These are phyloP conservation scores for Camelus bactrianus DNA, from an alignment of 2,113 vertebrate species.

Conservation along the genomic window DNA sequence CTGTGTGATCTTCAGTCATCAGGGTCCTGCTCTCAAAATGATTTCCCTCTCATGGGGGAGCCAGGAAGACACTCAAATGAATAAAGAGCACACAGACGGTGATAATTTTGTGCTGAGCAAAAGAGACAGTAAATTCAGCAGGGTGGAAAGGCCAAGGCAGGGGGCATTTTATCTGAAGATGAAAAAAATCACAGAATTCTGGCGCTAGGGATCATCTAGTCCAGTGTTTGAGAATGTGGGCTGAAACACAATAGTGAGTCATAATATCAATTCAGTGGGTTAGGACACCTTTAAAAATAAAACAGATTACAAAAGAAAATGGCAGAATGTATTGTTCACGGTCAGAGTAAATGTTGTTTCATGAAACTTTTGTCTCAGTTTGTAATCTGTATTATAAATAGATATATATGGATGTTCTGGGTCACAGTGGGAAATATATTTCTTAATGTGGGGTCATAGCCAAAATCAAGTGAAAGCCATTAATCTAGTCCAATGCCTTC, in stretches of 20 bases:
- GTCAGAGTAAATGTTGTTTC: background rate
- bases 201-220: background rate
- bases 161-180: background rate
- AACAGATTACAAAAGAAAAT: background rate
- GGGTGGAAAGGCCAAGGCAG: background rate
- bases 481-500: background rate
- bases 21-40: background rate
- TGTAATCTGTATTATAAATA: background rate
- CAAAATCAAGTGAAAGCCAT: background rate
- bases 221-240: background rate
- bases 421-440: background rate
- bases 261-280: background rate
- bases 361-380: background rate
- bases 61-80: background rate
- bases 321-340: background rate
- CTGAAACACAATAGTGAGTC: background rate
- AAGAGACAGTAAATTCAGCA: background rate
- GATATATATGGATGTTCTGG: background rate
- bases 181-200: background rate
- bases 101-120: background rate
- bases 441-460: background rate
- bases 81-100: background rate
- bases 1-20: background rate
- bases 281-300: constrained; percentile 32
- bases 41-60: background rate